phyloP scores from a whole-genome alignment of 1,140 invertebrate genomes.

The Neuroterus valhalla region DNA sequence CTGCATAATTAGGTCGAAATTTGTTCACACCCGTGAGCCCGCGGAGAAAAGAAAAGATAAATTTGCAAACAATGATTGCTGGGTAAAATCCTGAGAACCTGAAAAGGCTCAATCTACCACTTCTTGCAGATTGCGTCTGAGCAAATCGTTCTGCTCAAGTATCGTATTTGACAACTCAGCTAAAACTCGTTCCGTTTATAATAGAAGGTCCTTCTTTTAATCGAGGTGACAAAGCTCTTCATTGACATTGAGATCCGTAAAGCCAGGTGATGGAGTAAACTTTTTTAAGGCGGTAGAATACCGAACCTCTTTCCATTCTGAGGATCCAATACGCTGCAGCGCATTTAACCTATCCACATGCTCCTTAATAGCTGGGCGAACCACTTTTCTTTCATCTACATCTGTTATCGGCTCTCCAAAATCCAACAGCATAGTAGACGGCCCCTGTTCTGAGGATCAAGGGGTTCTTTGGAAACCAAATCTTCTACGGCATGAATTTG shows the following conservation, averaged over 20 bases:
- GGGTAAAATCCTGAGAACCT: not conserved
- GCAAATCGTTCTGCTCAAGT: no score
- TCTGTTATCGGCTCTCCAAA: conserved; percentile 35
- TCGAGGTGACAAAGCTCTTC: no score
- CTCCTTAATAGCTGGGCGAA: conserved; percentile 34
- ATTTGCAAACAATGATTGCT: not conserved
- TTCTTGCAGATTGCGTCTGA: not conserved
- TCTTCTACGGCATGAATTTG: not conserved
- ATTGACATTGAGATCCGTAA: no score
- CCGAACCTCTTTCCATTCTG: conserved; percentile 45
- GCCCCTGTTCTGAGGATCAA: no score
- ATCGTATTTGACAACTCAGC: no score
- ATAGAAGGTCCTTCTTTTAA: no score
- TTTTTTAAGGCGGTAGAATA: conserved; percentile 34
- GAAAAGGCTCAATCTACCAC: not conserved
- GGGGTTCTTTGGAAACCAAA: not conserved
- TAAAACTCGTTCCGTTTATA: not conserved
- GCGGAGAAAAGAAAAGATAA: conserved; percentile 14
- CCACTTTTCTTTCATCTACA: conserved; percentile 36
- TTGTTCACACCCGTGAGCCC: conserved; percentile 36
- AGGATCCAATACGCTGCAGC: no score
- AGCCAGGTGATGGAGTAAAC: conserved; percentile 18
- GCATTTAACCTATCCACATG: no score
- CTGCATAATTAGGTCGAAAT: conserved; percentile 51
- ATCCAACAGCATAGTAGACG: not conserved